These are phyloP conservation scores for Leptinotarsa haldemani DNA, from an alignment of 2,888 invertebrate genomes.

Conservation along the genomic window DNA sequence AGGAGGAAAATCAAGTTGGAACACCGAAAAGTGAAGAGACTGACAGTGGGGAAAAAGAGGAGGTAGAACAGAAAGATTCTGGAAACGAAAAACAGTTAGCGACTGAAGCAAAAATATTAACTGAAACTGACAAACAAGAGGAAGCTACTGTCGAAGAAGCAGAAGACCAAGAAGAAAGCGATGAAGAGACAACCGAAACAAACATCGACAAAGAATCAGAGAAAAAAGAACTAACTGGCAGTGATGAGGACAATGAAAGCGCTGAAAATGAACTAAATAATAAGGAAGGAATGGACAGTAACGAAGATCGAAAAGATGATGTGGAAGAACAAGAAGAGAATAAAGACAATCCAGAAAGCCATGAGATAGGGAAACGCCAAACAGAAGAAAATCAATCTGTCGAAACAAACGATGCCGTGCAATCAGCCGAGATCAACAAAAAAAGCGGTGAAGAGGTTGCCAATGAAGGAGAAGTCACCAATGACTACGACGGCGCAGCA, in stretches of 20 bases:
- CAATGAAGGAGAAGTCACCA: background rate
- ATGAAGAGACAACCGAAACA: constrained; percentile 15
- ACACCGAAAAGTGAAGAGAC: constrained; percentile 41
- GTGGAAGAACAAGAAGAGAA: constrained; percentile 32
- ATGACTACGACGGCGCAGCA: background rate
- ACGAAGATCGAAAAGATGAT: constrained; percentile 26
- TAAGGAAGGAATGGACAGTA: background rate
- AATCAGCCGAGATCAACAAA: constrained; percentile 1
- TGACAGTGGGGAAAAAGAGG: constrained; percentile 54
- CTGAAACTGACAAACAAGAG: constrained; percentile 34
- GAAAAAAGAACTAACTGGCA: constrained; percentile 28
- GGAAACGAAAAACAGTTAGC: constrained; percentile 21
- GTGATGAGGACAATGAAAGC: constrained; percentile 40
- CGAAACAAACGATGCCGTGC: constrained; percentile 34
- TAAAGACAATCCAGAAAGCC: constrained; percentile 27
- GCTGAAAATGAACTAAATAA: constrained; percentile 32
- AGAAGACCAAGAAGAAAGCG: constrained; percentile 19
- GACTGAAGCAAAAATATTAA: constrained; percentile 34
- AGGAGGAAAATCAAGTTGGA: constrained; percentile 46
- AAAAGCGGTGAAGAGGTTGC: constrained; percentile 19
- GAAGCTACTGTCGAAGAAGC: constrained; percentile 38
- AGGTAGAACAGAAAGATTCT: constrained; percentile 53
- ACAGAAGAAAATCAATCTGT: constrained; percentile 39
- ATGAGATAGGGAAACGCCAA: constrained; percentile 31
- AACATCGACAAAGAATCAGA: constrained; percentile 33